Evolutionary conservation across 2,888 invertebrate genomes (phyloP).

Genomic region (Epistrophella euchroma): DNA sequence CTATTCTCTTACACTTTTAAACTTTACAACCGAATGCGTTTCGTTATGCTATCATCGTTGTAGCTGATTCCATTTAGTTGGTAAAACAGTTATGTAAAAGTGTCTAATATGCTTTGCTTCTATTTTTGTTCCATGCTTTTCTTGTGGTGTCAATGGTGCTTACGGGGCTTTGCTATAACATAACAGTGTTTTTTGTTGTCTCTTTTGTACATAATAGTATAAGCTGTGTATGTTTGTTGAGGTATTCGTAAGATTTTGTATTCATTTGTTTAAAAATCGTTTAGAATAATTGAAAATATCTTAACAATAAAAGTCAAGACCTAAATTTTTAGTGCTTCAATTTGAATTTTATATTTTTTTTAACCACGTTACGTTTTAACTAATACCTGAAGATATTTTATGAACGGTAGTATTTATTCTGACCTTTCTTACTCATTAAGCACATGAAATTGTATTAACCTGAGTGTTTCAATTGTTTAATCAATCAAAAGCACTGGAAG

Average conservation of each 20-base stretch:
- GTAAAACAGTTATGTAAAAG: conserved; percentile 2
- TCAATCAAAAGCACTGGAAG: conserved; percentile 28
- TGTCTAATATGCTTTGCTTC: background rate
- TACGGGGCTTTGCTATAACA: conserved; percentile 21
- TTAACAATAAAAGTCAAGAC: too few species aligned
- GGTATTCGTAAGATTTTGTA: too few species aligned
- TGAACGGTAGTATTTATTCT: too few species aligned
- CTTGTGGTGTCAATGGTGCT: conserved; percentile 19
- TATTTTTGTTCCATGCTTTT: background rate
- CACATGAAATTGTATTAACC: background rate
- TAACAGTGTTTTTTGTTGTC: conserved; percentile 11
- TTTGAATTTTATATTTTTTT: too few species aligned
- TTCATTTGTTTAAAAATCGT: too few species aligned
- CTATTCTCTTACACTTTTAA: conserved; percentile 42
- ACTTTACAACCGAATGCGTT: conserved; percentile 53
- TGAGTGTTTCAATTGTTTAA: conserved; percentile 6
- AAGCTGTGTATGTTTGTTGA: background rate
- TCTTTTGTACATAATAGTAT: conserved; percentile 31
- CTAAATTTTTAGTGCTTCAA: too few species aligned
- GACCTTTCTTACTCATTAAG: background rate
- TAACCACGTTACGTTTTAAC: too few species aligned
- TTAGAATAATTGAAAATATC: too few species aligned
- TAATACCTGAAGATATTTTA: too few species aligned
- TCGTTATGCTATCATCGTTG: conserved; percentile 15
- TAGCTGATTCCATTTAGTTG: conserved; percentile 4